Conservation (phyloP, 2,797 vertebrate species). For the Bradypus variegatus region DNA sequence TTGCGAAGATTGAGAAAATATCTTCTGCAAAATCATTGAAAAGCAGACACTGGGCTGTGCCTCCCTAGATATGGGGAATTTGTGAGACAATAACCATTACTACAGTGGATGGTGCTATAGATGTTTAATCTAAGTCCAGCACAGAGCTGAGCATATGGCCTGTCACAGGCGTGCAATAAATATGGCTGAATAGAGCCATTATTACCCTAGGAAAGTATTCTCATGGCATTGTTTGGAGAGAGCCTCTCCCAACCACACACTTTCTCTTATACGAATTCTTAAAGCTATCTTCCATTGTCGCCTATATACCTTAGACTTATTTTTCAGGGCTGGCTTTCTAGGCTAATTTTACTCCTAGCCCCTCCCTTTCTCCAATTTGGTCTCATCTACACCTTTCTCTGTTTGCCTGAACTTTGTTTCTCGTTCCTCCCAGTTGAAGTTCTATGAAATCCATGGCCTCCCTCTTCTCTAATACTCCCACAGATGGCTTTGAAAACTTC, state of each 20-base stretch:
- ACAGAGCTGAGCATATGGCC: too few relatives aligned
- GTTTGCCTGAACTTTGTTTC: not conserved
- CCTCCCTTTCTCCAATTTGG: not conserved
- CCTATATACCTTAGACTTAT: too few relatives aligned
- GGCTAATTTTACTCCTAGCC: not conserved
- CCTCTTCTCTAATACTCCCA: not conserved
- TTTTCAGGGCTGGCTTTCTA: not conserved
- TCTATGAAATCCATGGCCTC: not conserved
- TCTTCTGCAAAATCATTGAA: not conserved
- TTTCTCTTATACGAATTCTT: not conserved
- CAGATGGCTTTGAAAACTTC: constrained; percentile 7
- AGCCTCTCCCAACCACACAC: not conserved
- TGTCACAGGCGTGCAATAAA: not conserved
- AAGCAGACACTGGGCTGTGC: not conserved
- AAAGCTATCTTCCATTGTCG: not conserved
- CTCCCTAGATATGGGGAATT: not conserved
- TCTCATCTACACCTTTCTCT: not conserved
- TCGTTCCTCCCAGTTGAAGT: not conserved
- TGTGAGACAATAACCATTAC: not conserved
- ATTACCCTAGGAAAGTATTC: not conserved
- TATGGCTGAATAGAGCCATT: not conserved
- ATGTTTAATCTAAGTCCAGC: not conserved
- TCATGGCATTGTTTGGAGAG: not conserved
- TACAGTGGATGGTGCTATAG: not conserved
- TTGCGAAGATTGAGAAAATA: not conserved